These are phyloP conservation scores for Streptopelia turtur DNA, from an alignment of 2,797 vertebrate species.

Conservation along the genomic window DNA sequence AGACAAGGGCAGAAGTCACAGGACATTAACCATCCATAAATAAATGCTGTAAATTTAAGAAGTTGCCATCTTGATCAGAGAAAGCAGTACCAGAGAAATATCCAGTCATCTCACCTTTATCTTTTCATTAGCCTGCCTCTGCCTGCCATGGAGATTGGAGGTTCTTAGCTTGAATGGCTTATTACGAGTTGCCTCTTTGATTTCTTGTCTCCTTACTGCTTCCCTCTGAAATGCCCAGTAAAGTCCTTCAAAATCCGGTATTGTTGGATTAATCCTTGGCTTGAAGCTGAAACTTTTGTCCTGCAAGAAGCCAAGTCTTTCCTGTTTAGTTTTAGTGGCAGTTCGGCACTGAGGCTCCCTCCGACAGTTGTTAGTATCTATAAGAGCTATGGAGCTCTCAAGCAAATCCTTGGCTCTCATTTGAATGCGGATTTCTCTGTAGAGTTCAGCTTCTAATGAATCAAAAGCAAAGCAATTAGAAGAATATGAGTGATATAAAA, in stretches of 20 bases:
- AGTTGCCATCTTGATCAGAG: neutral
- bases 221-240: slow-evolving; percentile 87
- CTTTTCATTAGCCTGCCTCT: slow-evolving; percentile 66
- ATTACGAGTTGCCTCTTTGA: slow-evolving; percentile 82
- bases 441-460: slow-evolving; percentile 82
- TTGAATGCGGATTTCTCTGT: slow-evolving; percentile 81
- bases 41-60: neutral
- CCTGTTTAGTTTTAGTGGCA: slow-evolving; percentile 80
- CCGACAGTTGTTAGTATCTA: slow-evolving; percentile 46
- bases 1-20: neutral
- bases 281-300: slow-evolving; percentile 84
- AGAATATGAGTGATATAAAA: neutral
- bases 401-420: slow-evolving; percentile 82
- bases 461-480: slow-evolving; percentile 50
- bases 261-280: slow-evolving; percentile 83
- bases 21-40: neutral
- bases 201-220: slow-evolving; percentile 75
- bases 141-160: slow-evolving; percentile 75
- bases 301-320: slow-evolving; percentile 86
- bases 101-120: slow-evolving; percentile 73
- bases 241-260: slow-evolving; percentile 88
- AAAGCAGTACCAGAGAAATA: neutral
- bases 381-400: slow-evolving; percentile 70
- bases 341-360: slow-evolving; percentile 68
- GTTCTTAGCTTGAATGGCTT: slow-evolving; percentile 90